Base-by-base conservation (phyloP, 2,888 invertebrate genomes). In the Macrosoma leucophasiata region DNA sequence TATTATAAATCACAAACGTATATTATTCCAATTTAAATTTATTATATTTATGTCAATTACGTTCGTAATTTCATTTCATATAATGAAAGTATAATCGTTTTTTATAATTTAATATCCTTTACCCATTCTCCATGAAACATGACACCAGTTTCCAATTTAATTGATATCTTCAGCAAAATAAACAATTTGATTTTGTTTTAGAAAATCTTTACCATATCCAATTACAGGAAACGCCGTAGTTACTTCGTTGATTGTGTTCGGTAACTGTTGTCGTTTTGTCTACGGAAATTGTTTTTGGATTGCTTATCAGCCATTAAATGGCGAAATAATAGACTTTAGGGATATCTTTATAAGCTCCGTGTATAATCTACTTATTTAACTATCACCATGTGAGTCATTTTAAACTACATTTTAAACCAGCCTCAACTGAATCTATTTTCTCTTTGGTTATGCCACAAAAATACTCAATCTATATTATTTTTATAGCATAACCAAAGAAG, bases 51-150 rank as follows among this genome's bases (percentile, higher is more conserved):
- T n/a, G n/a, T n/a, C n/a, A n/a, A n/a, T n/a, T n/a, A n/a, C n/a
- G n/a, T n/a, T n/a, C n/a, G n/a, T n/a, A n/a, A n/a, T n/a, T n/a
- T n/a, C n/a, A n/a, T n/a, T n/a, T n/a, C n/a, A n/a, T n/a, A n/a
- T n/a, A 74, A 65, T 55, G 57, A 51, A 56, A 64, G 63, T 62
- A 66, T 69, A 20, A 35, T 25, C 15, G 29, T 35, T 25, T 25
- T 29, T 27, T 25, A 35, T 29, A 35, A 24, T 21, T 34, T 17
- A 18, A 12, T 10, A 2, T 13, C 15, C 17, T 18, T 17, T 13
- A 15, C 10, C 10, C 13, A 19, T 5, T 8, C 10, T 29, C 11
- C 12, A 10, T 19, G 29, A 13, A 29, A 20, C 13, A 2, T 20
- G 25, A 13, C 25, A 24, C 20, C 25, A 25, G 15, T 25, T 21